Base-by-base conservation (phyloP, 2,888 invertebrate species). In the Lithophane ornitopus region DNA sequence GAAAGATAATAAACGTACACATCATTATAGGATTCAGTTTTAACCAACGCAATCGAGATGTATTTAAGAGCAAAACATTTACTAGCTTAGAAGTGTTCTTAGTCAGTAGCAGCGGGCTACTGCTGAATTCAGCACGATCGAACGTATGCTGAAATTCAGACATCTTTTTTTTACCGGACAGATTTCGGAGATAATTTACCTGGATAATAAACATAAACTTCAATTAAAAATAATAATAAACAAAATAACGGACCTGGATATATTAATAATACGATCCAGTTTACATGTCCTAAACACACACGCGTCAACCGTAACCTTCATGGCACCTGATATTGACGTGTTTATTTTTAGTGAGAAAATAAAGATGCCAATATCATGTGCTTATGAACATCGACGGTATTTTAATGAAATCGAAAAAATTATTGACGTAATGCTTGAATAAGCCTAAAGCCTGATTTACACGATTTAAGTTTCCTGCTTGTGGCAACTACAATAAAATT, bases 21-120 rank as follows among this genome's bases (percentile, higher is more conserved):
- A 97, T 91, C 98, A 98, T 92, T 98, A 98, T 92, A 97, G 98
- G 80, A 98, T 98, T 90, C 98, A 98, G 91, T 98, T 98, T 93
- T 98, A 96, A 88, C 44, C 22, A 12, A 44, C 52, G 16, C 12
- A 22, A 34, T 14, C 3, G 8, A 62, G 12, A 39, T 11, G 11
- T 28, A 44, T 66, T 59, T 34, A 69, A 54, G 63, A 58, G 22
- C 28, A 46, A 19, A n/a, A 52, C 28, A 56, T 52, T 52, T 52
- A 46, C 22, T 44, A 44, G 54, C 19, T 54, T 12, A 56, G 26
- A 62, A n/a, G 65, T 62, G 69, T 61, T 69, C 19, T 39, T 28
- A 54, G 16, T n/a, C 16, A 11, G 11, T 12, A 61, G 28, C 28
- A 6, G 22, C 1, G 59, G 59, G 54, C 14, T 70, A 14, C 16